phyloP scores from a whole-genome alignment of 2,888 invertebrate genomes.

The Drosophila incognita region DNA sequence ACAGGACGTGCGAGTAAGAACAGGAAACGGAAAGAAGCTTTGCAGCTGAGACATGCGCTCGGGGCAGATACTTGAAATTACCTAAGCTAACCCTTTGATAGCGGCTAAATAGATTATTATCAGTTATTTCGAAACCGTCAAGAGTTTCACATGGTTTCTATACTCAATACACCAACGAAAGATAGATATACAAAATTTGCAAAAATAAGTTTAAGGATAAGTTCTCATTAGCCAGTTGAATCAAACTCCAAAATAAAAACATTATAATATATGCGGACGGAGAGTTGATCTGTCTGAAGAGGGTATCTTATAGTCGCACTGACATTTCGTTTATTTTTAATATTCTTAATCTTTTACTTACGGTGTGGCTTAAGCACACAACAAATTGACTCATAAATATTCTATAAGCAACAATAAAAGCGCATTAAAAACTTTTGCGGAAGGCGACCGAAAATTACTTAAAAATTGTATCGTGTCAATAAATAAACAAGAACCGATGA shows the following conservation, averaged over 20 bases:
- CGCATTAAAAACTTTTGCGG: slow-evolving; percentile 56
- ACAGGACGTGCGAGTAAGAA: slow-evolving; percentile 9
- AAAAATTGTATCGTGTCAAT: slow-evolving; percentile 61
- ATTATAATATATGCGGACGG: background rate
- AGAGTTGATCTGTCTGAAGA: background rate
- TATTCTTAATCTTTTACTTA: slow-evolving; percentile 2
- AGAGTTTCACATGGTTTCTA: background rate
- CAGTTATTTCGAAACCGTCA: background rate
- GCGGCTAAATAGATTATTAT: background rate
- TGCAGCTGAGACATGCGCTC: slow-evolving; percentile 14
- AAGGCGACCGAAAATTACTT: slow-evolving; percentile 41
- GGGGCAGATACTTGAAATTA: background rate
- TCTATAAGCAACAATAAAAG: slow-evolving; percentile 63
- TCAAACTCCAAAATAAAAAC: background rate
- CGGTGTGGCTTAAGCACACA: slow-evolving; percentile 9
- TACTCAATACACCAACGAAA: background rate
- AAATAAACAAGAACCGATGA: slow-evolving; percentile 53
- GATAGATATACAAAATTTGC: background rate
- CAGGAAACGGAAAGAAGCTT: slow-evolving; percentile 22
- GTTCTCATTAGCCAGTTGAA: background rate
- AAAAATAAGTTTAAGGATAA: background rate
- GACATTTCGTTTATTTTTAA: background rate
- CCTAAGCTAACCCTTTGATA: background rate
- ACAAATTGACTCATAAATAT: slow-evolving; percentile 57
- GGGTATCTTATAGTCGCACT: slow-evolving; percentile 1